A percentile compares a stretch with the other conserved stretches of the same genome.
Conservation (phyloP, 2,888 invertebrate species). For the Cartodere bifasciata region DNA sequence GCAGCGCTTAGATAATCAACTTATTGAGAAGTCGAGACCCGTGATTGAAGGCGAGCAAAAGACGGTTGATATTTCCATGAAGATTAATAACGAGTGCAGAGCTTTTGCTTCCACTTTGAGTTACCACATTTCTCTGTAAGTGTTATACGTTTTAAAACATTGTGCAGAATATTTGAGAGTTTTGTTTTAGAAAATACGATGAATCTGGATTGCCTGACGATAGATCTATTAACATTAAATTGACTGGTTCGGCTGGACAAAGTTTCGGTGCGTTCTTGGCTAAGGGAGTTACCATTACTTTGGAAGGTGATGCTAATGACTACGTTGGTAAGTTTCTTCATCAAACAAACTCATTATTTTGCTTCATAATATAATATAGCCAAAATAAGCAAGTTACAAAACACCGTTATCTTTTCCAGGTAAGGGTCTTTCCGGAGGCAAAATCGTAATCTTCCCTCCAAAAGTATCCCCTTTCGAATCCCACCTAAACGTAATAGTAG, state of each 20-base stretch:
- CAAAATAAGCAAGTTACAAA: neutral
- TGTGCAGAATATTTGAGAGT: conserved; percentile 2
- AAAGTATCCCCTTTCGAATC: conserved; percentile 76
- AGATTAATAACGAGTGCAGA: conserved; percentile 82
- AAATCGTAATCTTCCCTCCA: conserved; percentile 84
- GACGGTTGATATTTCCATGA: conserved; percentile 58
- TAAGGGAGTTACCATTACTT: conserved; percentile 74
- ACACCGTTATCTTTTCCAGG: conserved; percentile 30
- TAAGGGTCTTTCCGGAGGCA: conserved; percentile 89
- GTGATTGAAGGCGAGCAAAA: conserved; percentile 63
- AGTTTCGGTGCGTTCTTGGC: conserved; percentile 97
- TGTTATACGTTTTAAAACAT: conserved; percentile 12
- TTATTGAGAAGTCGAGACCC: conserved; percentile 58
- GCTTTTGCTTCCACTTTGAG: conserved; percentile 90
- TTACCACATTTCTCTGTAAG: conserved; percentile 87
- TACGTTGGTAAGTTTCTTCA: conserved; percentile 79
- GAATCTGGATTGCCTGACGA: conserved; percentile 76
- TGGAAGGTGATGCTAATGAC: conserved; percentile 97
- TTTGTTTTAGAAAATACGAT: conserved; percentile 59
- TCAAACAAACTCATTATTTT: no score
- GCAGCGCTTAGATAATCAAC: conserved; percentile 64
- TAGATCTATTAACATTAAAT: conserved; percentile 60
- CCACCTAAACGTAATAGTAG: conserved; percentile 91
- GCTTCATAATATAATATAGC: neutral
- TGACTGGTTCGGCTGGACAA: conserved; percentile 93